Conservation (phyloP, 2,797 vertebrate genomes). For the Pterois miles region DNA sequence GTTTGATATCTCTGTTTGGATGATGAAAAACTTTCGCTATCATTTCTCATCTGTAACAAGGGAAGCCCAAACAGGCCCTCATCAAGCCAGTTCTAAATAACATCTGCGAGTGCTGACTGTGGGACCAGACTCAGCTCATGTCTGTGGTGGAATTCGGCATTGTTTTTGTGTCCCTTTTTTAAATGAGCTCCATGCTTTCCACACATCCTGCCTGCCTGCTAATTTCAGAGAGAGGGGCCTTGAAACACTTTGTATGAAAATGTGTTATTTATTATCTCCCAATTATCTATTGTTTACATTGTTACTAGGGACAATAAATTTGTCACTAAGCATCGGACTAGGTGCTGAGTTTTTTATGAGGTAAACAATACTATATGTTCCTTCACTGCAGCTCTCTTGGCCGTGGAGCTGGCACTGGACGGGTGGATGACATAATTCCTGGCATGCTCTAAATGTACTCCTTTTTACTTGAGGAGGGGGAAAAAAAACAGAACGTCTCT, state of each 20-base stretch:
- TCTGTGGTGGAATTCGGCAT: slow-evolving; percentile 44
- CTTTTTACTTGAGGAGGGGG: slow-evolving; percentile 82
- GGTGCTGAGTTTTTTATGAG: slow-evolving; percentile 92
- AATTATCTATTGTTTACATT: slow-evolving; percentile 91
- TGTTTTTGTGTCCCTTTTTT: slow-evolving; percentile 51
- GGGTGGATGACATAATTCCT: slow-evolving; percentile 94
- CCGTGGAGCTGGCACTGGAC: slow-evolving; percentile 86
- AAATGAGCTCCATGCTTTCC: slow-evolving; percentile 54
- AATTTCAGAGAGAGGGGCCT: slow-evolving; percentile 64
- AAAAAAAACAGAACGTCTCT: slow-evolving; percentile 71
- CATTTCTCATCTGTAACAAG: slow-evolving; percentile 54
- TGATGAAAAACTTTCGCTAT: slow-evolving; percentile 59
- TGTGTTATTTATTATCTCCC: slow-evolving; percentile 83
- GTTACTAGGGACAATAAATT: slow-evolving; percentile 93
- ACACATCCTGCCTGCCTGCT: slow-evolving; percentile 60
- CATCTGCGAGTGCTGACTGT: slow-evolving; percentile 52
- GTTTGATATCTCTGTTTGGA: slow-evolving; percentile 54
- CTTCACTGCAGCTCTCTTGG: slow-evolving; percentile 88
- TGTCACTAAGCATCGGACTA: slow-evolving; percentile 87
- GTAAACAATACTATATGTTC: slow-evolving; percentile 96
- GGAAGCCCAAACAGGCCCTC: slow-evolving; percentile 70
- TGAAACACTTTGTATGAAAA: slow-evolving; percentile 66
- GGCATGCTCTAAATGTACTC: slow-evolving; percentile 89
- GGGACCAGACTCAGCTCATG: slow-evolving; percentile 59
- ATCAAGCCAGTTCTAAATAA: slow-evolving; percentile 64